phyloP scores from a whole-genome alignment of 2,797 vertebrate species.

The Menidia menidia region DNA sequence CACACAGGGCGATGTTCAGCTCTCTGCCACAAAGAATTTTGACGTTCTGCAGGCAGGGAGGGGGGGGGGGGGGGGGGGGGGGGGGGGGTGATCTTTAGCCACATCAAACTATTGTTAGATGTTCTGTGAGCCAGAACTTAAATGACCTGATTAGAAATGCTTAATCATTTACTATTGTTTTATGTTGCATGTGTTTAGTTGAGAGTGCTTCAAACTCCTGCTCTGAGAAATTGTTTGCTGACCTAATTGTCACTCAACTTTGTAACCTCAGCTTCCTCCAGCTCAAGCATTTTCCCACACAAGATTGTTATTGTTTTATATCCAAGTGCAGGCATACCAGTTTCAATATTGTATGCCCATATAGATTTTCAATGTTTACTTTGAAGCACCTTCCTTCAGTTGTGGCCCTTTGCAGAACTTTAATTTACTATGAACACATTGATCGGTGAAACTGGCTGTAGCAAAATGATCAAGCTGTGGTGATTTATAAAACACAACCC shows the following conservation, averaged over 20 bases:
- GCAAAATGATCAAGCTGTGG: background rate
- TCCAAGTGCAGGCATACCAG: constrained; percentile 8
- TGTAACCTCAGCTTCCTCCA: constrained; percentile 38
- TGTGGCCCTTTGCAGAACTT: background rate
- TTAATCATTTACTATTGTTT: constrained; percentile 28
- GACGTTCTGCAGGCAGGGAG: constrained; percentile 43
- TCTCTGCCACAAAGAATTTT: constrained; percentile 52
- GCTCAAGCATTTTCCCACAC: constrained; percentile 23
- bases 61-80: constrained; percentile 55
- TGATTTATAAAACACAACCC: background rate
- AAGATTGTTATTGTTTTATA: constrained; percentile 1
- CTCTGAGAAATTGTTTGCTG: constrained; percentile 17
- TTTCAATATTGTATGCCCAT: background rate
- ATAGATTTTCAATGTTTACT: background rate
- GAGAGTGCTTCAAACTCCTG: constrained; percentile 37
- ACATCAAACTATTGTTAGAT: constrained; percentile 49
- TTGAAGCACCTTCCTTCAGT: background rate
- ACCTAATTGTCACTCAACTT: constrained; percentile 10
- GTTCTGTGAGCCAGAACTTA: constrained; percentile 37
- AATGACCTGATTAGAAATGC: constrained; percentile 52
- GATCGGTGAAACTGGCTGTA: background rate
- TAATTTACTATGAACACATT: background rate
- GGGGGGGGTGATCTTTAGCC: constrained; percentile 45
- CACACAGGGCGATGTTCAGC: constrained; percentile 54
- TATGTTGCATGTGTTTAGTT: background rate